A percentile compares a stretch with the other conserved stretches of the same genome.
phyloP scores from a whole-genome alignment of 2,888 invertebrate genomes.

The Boloria euphrosyne region DNA sequence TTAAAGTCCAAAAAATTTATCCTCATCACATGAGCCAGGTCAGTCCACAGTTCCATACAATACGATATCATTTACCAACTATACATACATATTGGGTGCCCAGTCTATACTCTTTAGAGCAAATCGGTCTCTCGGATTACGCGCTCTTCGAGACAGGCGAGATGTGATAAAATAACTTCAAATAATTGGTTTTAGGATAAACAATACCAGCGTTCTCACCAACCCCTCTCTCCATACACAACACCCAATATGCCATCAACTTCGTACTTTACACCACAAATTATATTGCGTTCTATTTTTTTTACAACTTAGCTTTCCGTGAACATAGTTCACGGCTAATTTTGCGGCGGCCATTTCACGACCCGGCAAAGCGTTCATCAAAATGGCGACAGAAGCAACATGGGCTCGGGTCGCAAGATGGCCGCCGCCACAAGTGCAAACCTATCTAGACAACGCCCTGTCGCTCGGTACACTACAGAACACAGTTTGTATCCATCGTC shows the following conservation, averaged over 20 bases:
- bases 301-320: constrained; percentile 70
- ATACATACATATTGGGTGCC: constrained; percentile 66
- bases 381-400: constrained; percentile 23
- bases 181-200: constrained; percentile 5
- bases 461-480: constrained; percentile 78
- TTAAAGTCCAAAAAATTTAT: constrained; percentile 58
- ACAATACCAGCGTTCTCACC: constrained; percentile 26
- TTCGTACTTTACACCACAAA: constrained; percentile 67
- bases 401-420: constrained; percentile 39
- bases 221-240: constrained; percentile 67
- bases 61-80: constrained; percentile 67
- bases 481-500: constrained; percentile 78
- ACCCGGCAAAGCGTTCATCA: constrained; percentile 22
- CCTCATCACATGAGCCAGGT: constrained; percentile 78
- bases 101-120: constrained; percentile 24
- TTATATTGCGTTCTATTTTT: constrained; percentile 75
- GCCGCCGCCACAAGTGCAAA: constrained; percentile 57
- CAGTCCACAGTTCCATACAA: constrained; percentile 69
- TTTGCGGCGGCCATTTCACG: constrained; percentile 48
- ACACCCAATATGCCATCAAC: constrained; percentile 75
- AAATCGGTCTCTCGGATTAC: background rate
- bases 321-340: constrained; percentile 59
- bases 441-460: constrained; percentile 76
- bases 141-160: background rate
- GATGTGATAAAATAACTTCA: background rate